Percentiles rank a stretch among this genome's conserved stretches.
These are phyloP conservation scores for Oreotrochilus melanogaster DNA, from an alignment of 2,113 vertebrate species.

Conservation along the genomic window DNA sequence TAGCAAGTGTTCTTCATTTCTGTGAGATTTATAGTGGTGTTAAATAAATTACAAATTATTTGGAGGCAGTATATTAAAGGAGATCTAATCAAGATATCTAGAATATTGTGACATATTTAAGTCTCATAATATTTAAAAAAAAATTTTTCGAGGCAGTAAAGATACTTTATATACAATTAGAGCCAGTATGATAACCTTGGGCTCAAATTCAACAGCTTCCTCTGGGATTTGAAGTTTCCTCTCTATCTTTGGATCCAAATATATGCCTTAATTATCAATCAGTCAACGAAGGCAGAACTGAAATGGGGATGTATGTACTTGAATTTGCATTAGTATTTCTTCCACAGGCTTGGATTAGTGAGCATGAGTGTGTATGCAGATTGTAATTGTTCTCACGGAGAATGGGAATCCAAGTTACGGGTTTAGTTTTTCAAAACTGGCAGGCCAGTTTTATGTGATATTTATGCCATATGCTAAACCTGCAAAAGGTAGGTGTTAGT, in stretches of 20 bases:
- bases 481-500: background rate
- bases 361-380: background rate
- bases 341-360: background rate
- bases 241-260: conserved; percentile 24
- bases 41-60: conserved; percentile 65
- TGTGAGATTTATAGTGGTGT: conserved; percentile 15
- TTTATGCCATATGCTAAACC: background rate
- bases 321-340: conserved; percentile 6
- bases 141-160: background rate
- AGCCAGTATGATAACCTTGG: conserved; percentile 56
- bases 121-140: conserved; percentile 59
- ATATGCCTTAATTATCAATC: conserved; percentile 51
- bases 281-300: conserved; percentile 26
- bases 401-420: background rate
- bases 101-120: conserved; percentile 68
- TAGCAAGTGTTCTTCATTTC: conserved; percentile 60
- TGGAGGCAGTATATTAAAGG: conserved; percentile 30
- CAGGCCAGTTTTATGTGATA: background rate
- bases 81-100: conserved; percentile 74
- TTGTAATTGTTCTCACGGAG: background rate
- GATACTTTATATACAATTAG: conserved; percentile 66
- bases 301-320: background rate
- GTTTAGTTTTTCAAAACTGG: background rate
- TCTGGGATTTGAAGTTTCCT: background rate
- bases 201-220: background rate